Evolutionary conservation across 1,140 invertebrate species (phyloP).

Genomic region (Caenorhabditis elegans): WBcel235 BX284606.5:12030001-12030500

Average conservation of each 20-base stretch:
- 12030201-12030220: conserved; percentile 3
- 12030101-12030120: conserved; percentile 35
- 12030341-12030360: conserved; percentile 28
- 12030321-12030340: conserved; percentile 35
- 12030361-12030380: neutral
- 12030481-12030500: too few relatives aligned
- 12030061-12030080: conserved; percentile 6
- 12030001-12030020: neutral
- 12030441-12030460: neutral
- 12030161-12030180: neutral
- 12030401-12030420: too few relatives aligned
- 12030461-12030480: too few relatives aligned
- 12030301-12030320: neutral
- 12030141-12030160: neutral
- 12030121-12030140: neutral
- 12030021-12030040: conserved; percentile 27
- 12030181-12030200: neutral
- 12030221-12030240: conserved; percentile 6
- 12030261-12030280: conserved; percentile 5
- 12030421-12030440: too few relatives aligned
- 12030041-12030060: conserved; percentile 17
- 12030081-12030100: conserved; percentile 23
- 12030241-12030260: conserved; percentile 1
- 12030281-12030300: conserved; percentile 1
- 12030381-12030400: too few relatives aligned